These are phyloP conservation scores for Druceiella hillmani DNA, from an alignment of 2,888 invertebrate species.

Conservation along the genomic window DNA sequence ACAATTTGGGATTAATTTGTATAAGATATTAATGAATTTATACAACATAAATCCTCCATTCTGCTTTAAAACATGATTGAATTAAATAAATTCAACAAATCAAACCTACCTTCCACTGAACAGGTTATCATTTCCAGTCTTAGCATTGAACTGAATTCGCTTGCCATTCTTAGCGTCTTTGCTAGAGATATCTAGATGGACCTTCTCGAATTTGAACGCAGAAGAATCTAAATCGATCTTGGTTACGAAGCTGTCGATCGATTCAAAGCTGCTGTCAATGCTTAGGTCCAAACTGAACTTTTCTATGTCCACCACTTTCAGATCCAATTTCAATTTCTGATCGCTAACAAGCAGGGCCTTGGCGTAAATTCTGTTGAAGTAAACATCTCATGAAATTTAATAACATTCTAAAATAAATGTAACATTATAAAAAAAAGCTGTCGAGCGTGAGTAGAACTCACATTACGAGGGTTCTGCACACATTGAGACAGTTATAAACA, in stretches of 20 bases:
- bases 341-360: constrained; percentile 45
- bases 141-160: constrained; percentile 57
- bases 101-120: constrained; percentile 61
- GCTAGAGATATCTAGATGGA: constrained; percentile 58
- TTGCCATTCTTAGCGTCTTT: constrained; percentile 56
- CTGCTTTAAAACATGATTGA: constrained; percentile 1
- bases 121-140: constrained; percentile 59
- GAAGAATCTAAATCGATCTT: constrained; percentile 58
- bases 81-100: background rate
- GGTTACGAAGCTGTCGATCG: constrained; percentile 60
- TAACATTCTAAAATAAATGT: too few relatives aligned
- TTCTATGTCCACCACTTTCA: constrained; percentile 48
- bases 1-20: background rate
- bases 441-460: too few relatives aligned
- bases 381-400: background rate
- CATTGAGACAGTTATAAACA: too few relatives aligned
- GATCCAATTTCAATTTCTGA: constrained; percentile 52
- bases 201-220: constrained; percentile 58
- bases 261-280: constrained; percentile 50
- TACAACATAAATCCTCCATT: background rate
- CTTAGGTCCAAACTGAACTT: constrained; percentile 50
- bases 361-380: constrained; percentile 32
- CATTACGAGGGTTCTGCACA: too few relatives aligned
- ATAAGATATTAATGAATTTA: background rate
- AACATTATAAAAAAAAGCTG: too few relatives aligned